Evolutionary conservation across 2,113 vertebrate species (phyloP), one percentile per base, ranked within the genome.

Genomic region (Myiopsitta monachus): DNA sequence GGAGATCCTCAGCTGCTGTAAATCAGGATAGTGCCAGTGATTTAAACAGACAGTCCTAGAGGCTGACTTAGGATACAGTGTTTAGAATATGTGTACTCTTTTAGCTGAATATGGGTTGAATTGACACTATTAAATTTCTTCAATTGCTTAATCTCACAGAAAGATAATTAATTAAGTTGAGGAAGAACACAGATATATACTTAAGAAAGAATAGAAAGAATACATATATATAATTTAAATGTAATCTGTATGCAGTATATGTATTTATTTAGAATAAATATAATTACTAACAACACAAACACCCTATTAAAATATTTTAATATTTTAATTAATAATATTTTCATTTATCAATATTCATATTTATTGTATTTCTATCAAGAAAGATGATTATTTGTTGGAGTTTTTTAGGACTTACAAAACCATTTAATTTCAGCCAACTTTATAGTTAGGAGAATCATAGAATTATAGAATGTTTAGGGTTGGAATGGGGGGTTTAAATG

Each of bases 381-480:
- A 28, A 39, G 1, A 22, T 62, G 18, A 5, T 62, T 62, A 38
- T 70, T 75, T 74, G 6, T 3, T 63, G 9, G 0, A 0, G 1
- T 12, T 62, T 59, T 59, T 77, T 41, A 11, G 6, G 3, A 31
- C 16, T 55, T 31, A 18, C 26, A 57, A 38, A 33, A 18, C 4
- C 28, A 38, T 4, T 21, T 5, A 38, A 38, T 59, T 47, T 31
- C 31, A 6, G 4, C 4, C 3, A 1, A 33, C 6, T 62, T 74
- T 39, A 39, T 23, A 63, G 6, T 1, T 47, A 6, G 7, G 28
- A 78, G 27, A 75, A 59, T 23, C 33, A 59, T 24, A 36, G 33
- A n/a, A n/a, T 59, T n/a, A 23, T n/a, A n/a, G 33, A 59, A n/a
- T 16, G 14, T 9, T 59, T 59, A 22, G 33, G 22, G 33, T 59